Evolutionary conservation across 2,888 invertebrate species (phyloP).

Genomic region (Hypselothyrea guttata): DNA sequence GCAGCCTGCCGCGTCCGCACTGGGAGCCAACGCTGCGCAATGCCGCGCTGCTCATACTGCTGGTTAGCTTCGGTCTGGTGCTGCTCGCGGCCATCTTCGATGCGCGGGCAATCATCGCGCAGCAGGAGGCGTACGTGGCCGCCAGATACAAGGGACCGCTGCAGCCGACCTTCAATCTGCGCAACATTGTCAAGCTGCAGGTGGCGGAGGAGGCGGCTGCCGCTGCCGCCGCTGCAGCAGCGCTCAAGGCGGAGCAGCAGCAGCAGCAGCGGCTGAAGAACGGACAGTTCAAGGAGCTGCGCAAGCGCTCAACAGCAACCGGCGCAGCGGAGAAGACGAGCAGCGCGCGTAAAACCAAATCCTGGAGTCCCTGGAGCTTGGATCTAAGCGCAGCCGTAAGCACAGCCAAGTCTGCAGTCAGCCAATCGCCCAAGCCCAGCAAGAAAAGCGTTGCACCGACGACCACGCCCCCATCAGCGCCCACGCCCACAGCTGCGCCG

Average conservation of each 20-base stretch:
- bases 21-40: constrained; percentile 90
- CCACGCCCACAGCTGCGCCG: neutral
- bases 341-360: constrained; percentile 42
- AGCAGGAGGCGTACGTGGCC: constrained; percentile 80
- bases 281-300: constrained; percentile 51
- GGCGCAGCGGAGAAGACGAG: constrained; percentile 17
- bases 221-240: constrained; percentile 32
- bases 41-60: constrained; percentile 84
- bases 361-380: constrained; percentile 68
- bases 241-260: constrained; percentile 24
- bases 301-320: constrained; percentile 39
- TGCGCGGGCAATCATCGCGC: constrained; percentile 86
- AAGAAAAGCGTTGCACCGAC: constrained; percentile 23
- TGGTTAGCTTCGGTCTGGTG: constrained; percentile 86
- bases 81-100: constrained; percentile 88
- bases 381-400: constrained; percentile 21
- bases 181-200: constrained; percentile 80
- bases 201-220: constrained; percentile 40
- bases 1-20: constrained; percentile 87
- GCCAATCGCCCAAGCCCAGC: constrained; percentile 26
- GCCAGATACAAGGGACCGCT: constrained; percentile 84
- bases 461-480: neutral
- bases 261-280: constrained; percentile 39
- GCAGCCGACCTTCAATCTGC: constrained; percentile 86
- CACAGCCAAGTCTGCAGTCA: constrained; percentile 24